Percentiles rank a stretch among this genome's conserved stretches.
These are phyloP conservation scores for Empis livida DNA, from an alignment of 2,888 invertebrate species.

Conservation along the genomic window DNA sequence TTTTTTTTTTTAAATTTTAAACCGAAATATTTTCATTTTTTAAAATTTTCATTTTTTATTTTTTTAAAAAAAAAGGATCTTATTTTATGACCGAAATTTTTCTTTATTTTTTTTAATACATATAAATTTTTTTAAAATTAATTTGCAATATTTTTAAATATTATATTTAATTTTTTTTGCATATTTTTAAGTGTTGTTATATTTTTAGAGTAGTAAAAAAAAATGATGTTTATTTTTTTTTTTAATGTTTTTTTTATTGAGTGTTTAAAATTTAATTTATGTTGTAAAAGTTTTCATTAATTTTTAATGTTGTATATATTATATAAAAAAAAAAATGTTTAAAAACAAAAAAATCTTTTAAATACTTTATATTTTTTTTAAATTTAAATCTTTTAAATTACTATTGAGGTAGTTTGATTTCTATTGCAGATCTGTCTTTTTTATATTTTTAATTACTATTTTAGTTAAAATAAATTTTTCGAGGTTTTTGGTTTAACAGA, in stretches of 20 bases:
- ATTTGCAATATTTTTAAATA: too few relatives aligned
- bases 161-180: too few relatives aligned
- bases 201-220: too few relatives aligned
- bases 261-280: too few relatives aligned
- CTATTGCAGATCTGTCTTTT: conserved; percentile 23
- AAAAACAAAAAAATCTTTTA: neutral
- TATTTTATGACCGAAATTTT: too few relatives aligned
- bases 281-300: neutral
- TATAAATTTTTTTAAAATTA: too few relatives aligned
- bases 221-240: neutral
- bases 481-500: neutral
- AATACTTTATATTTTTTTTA: too few relatives aligned
- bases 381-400: neutral
- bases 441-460: neutral
- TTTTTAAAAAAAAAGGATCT: neutral
- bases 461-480: neutral
- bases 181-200: too few relatives aligned
- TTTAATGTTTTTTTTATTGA: too few relatives aligned
- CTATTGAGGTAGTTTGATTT: conserved; percentile 34
- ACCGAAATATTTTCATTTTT: neutral
- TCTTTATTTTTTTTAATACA: too few relatives aligned
- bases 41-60: neutral
- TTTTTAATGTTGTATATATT: neutral
- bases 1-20: too few relatives aligned
- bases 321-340: neutral